These are phyloP conservation scores for Drosophila pullipes DNA, from an alignment of 2,888 invertebrate genomes.

Conservation along the genomic window DNA sequence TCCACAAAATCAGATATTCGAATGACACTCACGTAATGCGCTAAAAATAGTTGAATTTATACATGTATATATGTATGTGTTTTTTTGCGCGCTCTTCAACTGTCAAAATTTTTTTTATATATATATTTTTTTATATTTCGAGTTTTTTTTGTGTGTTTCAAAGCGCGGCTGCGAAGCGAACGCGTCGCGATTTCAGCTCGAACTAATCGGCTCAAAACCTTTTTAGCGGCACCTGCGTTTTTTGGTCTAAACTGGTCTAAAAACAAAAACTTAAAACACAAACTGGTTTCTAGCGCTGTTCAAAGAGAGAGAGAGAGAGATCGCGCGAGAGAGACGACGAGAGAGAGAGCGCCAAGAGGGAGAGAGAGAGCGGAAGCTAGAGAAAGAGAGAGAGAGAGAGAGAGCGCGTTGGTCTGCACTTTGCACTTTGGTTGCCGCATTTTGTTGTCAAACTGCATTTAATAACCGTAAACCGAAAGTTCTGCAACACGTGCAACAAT, in stretches of 20 bases:
- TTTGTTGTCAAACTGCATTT: constrained; percentile 75
- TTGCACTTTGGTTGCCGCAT: constrained; percentile 70
- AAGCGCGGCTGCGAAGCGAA: constrained; percentile 33
- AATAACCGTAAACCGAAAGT: constrained; percentile 79
- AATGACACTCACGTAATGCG: constrained; percentile 78
- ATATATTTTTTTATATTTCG: constrained; percentile 19
- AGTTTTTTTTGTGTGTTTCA: constrained; percentile 19
- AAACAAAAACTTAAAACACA: constrained; percentile 15
- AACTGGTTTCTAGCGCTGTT: constrained; percentile 39
- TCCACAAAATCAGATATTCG: constrained; percentile 63
- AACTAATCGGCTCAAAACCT: constrained; percentile 48
- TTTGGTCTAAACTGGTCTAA: constrained; percentile 59
- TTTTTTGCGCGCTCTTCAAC: constrained; percentile 43
- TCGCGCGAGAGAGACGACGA: too few relatives aligned
- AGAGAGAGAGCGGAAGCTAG: constrained; percentile 1
- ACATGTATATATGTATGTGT: constrained; percentile 1
- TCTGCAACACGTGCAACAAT: constrained; percentile 73
- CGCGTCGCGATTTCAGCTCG: constrained; percentile 66
- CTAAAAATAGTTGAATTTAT: constrained; percentile 76
- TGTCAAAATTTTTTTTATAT: constrained; percentile 1
- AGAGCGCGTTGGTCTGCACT: constrained; percentile 54
- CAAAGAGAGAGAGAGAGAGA: neutral
- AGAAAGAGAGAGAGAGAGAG: neutral
- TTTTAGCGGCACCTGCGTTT: constrained; percentile 66
- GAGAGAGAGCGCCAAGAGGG: constrained; percentile 1